Evolutionary conservation across 1,140 invertebrate species (phyloP).

Genomic region (Caerostris extrusa): DNA sequence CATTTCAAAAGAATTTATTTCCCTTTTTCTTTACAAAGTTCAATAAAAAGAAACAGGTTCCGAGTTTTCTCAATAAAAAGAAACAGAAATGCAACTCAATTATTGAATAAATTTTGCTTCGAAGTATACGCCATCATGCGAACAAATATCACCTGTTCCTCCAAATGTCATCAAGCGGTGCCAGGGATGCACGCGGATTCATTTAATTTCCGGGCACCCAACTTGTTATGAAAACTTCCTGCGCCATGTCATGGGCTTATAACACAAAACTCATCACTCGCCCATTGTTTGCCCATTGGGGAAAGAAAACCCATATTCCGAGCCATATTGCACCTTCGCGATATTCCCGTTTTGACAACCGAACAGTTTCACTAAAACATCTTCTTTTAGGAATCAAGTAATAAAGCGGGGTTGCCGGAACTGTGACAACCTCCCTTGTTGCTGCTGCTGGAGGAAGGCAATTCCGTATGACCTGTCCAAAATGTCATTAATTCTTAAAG

Average conservation of each 20-base stretch:
- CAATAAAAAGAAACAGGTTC: neutral
- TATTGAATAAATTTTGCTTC: neutral
- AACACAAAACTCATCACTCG: conserved; percentile 58
- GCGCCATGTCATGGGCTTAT: conserved; percentile 12
- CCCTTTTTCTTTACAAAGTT: neutral
- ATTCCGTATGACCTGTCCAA: conserved; percentile 65
- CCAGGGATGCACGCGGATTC: neutral
- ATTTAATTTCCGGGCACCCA: neutral
- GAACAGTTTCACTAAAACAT: neutral
- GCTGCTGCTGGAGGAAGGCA: conserved; percentile 35
- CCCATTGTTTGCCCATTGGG: conserved; percentile 52
- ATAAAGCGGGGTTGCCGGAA: neutral
- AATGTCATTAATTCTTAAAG: conserved; percentile 76
- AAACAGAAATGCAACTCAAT: neutral
- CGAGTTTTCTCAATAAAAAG: neutral
- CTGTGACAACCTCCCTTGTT: neutral
- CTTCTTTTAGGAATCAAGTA: conserved; percentile 6
- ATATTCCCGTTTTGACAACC: conserved; percentile 65
- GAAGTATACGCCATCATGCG: neutral
- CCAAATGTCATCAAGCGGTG: neutral
- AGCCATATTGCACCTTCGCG: neutral
- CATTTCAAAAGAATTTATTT: neutral
- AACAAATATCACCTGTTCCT: conserved; percentile 27
- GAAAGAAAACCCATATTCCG: conserved; percentile 9
- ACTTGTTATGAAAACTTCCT: conserved; percentile 6